These are phyloP conservation scores for Nomada flava DNA, from an alignment of 2,888 invertebrate species.

Conservation along the genomic window DNA sequence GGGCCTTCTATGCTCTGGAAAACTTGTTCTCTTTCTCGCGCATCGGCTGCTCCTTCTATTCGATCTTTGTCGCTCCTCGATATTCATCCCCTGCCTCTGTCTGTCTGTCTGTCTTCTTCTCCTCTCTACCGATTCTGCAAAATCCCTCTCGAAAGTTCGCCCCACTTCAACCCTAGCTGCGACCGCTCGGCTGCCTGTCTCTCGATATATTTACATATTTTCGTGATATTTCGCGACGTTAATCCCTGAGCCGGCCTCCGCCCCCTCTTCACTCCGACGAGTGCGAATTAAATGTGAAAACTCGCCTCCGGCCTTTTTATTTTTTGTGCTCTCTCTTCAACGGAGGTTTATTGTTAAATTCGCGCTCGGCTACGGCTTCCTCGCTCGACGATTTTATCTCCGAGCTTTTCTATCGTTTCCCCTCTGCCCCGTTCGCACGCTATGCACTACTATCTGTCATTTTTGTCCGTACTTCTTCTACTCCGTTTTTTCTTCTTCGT, in stretches of 20 bases:
- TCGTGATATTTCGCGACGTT: slow-evolving; percentile 78
- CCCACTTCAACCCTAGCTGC: slow-evolving; percentile 67
- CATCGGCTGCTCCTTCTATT: not conserved
- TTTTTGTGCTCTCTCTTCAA: slow-evolving; percentile 46
- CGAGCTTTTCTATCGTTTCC: slow-evolving; percentile 15
- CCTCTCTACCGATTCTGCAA: slow-evolving; percentile 58
- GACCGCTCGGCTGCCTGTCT: slow-evolving; percentile 66
- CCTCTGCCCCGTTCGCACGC: not conserved
- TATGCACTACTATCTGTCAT: not conserved
- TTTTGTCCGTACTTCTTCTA: slow-evolving; percentile 5
- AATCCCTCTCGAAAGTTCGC: slow-evolving; percentile 70
- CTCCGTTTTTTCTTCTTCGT: slow-evolving; percentile 16
- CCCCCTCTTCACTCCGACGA: slow-evolving; percentile 64
- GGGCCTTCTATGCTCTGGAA: slow-evolving; percentile 71
- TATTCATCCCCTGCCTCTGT: slow-evolving; percentile 9
- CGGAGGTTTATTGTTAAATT: slow-evolving; percentile 75
- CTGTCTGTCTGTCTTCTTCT: slow-evolving; percentile 25
- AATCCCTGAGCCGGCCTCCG: slow-evolving; percentile 73
- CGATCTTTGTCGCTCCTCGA: slow-evolving; percentile 23
- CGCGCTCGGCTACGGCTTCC: slow-evolving; percentile 71
- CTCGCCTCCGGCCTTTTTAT: slow-evolving; percentile 71
- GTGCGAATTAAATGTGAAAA: slow-evolving; percentile 79
- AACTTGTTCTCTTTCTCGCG: slow-evolving; percentile 40
- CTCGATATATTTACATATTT: slow-evolving; percentile 81
- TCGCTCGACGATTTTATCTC: slow-evolving; percentile 66